Conservation (phyloP, 2,797 vertebrate genomes). For the Enoplosus armatus region DNA sequence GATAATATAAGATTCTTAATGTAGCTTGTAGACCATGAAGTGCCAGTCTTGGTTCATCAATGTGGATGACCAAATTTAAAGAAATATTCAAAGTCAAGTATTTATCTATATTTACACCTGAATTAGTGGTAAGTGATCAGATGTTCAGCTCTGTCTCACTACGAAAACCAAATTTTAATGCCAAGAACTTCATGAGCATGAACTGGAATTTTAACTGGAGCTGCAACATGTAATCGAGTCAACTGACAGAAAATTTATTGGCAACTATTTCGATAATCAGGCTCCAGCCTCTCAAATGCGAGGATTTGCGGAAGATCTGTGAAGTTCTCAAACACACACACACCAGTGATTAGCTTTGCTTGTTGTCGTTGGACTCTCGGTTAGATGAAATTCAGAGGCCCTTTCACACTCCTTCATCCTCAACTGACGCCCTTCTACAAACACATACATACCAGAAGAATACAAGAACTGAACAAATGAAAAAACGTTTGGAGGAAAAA, state of each 20-base stretch:
- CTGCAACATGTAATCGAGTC: neutral
- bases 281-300: neutral
- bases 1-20: neutral
- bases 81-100: neutral
- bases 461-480: constrained; percentile 25
- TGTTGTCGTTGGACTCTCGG: neutral
- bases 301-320: neutral
- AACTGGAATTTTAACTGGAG: neutral
- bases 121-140: neutral
- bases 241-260: neutral
- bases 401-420: neutral
- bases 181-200: neutral
- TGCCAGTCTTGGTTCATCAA: neutral
- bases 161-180: neutral
- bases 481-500: constrained; percentile 34
- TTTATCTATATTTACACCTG: neutral
- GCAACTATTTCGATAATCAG: neutral
- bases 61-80: neutral
- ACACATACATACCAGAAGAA: constrained; percentile 16
- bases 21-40: neutral
- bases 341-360: neutral
- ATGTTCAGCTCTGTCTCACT: neutral
- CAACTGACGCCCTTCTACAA: neutral
- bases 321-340: neutral
- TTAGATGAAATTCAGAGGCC: neutral